A percentile compares a stretch with the other conserved stretches of the same genome.
phyloP scores from a whole-genome alignment of 1,140 invertebrate species.

The Leptinotarsa defecta region DNA sequence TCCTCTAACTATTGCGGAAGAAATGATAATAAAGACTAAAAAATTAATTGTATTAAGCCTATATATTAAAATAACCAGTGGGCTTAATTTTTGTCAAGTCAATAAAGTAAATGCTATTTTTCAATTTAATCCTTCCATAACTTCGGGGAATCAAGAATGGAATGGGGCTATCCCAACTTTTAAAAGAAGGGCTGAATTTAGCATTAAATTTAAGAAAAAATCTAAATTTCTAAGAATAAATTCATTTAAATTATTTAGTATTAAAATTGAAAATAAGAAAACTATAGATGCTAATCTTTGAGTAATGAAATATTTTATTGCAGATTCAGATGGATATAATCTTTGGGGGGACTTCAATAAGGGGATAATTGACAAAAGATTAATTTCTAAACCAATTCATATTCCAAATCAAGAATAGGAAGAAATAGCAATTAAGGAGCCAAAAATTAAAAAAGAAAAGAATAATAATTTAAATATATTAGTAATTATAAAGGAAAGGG shows the following conservation, averaged over 20 bases:
- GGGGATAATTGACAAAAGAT: conserved; percentile 60
- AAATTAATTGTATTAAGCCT: conserved; percentile 33
- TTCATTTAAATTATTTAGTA: conserved; percentile 53
- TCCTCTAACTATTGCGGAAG: conserved; percentile 50
- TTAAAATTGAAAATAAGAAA: conserved; percentile 57
- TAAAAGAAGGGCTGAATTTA: conserved; percentile 54
- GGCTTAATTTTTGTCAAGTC: conserved; percentile 62
- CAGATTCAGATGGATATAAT: conserved; percentile 55
- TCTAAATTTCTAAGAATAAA: conserved; percentile 40
- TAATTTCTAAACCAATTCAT: conserved; percentile 63
- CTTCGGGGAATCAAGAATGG: conserved; percentile 60
- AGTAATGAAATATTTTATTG: conserved; percentile 60
- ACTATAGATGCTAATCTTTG: conserved; percentile 59
- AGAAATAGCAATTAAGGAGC: conserved; percentile 58
- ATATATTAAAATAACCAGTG: conserved; percentile 56
- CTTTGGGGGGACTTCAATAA: conserved; percentile 57
- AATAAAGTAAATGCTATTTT: conserved; percentile 57
- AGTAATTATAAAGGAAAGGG: conserved; percentile 58
- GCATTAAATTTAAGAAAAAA: conserved; percentile 41
- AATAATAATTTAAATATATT: conserved; percentile 59
- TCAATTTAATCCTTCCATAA: conserved; percentile 57
- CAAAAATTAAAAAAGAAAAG: conserved; percentile 56
- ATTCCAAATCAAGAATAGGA: conserved; percentile 59
- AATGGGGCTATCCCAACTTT: conserved; percentile 59
- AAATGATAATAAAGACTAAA: conserved; percentile 54